Evolutionary conservation across 2,797 vertebrate genomes (phyloP).

Genomic region (Mastacembelus armatus): DNA sequence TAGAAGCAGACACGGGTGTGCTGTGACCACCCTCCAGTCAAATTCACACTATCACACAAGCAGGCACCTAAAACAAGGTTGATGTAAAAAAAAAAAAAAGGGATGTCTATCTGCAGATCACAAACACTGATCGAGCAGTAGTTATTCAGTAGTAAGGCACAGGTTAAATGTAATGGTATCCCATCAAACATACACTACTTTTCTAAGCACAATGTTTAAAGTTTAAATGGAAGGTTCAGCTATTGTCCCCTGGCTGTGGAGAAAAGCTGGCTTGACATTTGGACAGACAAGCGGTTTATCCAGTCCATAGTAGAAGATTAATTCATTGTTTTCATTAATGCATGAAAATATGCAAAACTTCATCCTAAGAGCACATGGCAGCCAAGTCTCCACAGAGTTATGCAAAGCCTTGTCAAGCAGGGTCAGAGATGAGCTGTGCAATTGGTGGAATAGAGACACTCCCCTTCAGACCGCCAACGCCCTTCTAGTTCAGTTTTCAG

Average conservation of each 20-base stretch:
- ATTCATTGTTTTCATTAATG: conserved; percentile 63
- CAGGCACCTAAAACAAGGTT: not conserved
- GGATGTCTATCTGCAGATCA: not conserved
- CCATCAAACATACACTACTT: not conserved
- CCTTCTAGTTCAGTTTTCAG: conserved; percentile 30
- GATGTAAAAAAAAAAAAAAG: not conserved
- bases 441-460: conserved; percentile 68
- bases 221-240: conserved; percentile 7
- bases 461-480: conserved; percentile 23
- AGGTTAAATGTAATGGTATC: not conserved
- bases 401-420: conserved; percentile 47
- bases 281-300: conserved; percentile 25
- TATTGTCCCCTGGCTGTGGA: not conserved
- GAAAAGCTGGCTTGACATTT: conserved; percentile 26
- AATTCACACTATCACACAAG: not conserved
- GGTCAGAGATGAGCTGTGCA: not conserved
- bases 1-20: not conserved
- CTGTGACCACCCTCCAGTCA: not conserved
- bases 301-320: conserved; percentile 24
- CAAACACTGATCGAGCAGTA: not conserved
- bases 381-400: conserved; percentile 55
- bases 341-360: conserved; percentile 58
- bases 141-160: not conserved
- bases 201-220: not conserved
- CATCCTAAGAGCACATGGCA: conserved; percentile 34